These are phyloP conservation scores for Zaprionus taronus DNA, from an alignment of 1,140 invertebrate species.

Conservation along the genomic window DNA sequence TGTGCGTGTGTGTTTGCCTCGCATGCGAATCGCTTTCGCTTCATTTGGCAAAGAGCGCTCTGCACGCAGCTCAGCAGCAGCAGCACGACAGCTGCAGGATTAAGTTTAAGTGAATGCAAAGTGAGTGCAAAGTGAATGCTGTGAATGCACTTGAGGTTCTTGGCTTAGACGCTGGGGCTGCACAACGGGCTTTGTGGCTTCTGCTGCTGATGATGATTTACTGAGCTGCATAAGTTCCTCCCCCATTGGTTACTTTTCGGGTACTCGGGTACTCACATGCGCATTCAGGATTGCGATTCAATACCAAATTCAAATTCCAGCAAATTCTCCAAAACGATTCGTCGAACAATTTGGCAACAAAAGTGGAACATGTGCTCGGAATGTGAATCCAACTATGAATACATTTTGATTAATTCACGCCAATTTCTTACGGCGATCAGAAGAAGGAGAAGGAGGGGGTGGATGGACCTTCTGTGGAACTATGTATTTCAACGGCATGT, in stretches of 20 bases:
- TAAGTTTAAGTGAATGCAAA: conserved; percentile 32
- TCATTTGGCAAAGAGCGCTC: conserved; percentile 42
- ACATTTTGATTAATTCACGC: conserved; percentile 38
- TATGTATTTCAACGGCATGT: conserved; percentile 7
- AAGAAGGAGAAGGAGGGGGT: not conserved
- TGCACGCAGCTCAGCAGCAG: not conserved
- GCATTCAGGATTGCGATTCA: not conserved
- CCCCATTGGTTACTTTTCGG: not conserved
- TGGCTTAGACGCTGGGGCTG: not conserved
- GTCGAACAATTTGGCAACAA: conserved; percentile 52
- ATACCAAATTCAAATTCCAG: conserved; percentile 23
- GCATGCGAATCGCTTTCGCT: conserved; percentile 54
- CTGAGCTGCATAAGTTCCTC: not conserved
- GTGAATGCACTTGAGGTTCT: conserved; percentile 23
- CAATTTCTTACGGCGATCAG: conserved; percentile 20
- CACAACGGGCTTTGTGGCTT: not conserved
- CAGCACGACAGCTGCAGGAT: conserved; percentile 36
- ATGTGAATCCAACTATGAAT: conserved; percentile 5
- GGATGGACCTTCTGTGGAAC: not conserved
- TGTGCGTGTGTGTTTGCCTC: conserved; percentile 3
- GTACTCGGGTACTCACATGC: not conserved
- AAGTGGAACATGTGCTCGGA: conserved; percentile 65
- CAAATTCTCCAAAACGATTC: conserved; percentile 34
- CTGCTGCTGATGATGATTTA: not conserved
- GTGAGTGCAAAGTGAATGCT: conserved; percentile 29